Conservation (phyloP, 1,140 invertebrate genomes). For the Orius insidiosus region DNA sequence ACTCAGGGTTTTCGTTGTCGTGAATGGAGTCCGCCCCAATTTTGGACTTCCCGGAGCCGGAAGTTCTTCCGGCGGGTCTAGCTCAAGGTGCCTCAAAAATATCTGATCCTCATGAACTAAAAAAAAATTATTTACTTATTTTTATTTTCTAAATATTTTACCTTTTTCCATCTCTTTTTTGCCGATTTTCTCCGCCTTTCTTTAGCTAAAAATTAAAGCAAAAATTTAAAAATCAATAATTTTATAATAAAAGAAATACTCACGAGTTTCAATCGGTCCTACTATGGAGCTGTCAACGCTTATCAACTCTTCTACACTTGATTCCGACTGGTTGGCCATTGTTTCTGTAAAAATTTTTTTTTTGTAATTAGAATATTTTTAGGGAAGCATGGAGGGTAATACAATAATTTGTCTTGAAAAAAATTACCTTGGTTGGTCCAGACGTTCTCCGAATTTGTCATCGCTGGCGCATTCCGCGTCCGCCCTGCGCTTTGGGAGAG, state of each 20-base stretch:
- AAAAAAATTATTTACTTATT: slow-evolving; percentile 14
- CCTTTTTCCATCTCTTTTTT: slow-evolving; percentile 11
- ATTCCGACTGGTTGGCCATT: slow-evolving; percentile 21
- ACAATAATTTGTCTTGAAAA: no score
- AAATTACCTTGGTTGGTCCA: slow-evolving; percentile 6
- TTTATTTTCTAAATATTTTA: slow-evolving; percentile 1
- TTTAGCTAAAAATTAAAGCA: slow-evolving; percentile 7
- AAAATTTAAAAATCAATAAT: not conserved
- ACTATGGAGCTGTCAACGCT: slow-evolving; percentile 17
- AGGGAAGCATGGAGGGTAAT: not conserved
- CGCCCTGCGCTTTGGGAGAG: slow-evolving; percentile 31
- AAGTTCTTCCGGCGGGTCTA: slow-evolving; percentile 43
- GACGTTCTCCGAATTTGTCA: slow-evolving; percentile 13
- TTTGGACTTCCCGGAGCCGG: slow-evolving; percentile 28
- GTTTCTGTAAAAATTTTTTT: slow-evolving; percentile 10
- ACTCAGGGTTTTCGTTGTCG: slow-evolving; percentile 47
- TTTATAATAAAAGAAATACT: not conserved
- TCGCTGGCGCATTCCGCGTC: slow-evolving; percentile 20
- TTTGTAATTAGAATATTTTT: not conserved
- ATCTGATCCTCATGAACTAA: slow-evolving; percentile 31
- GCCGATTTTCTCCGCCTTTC: slow-evolving; percentile 11
- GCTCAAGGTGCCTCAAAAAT: slow-evolving; percentile 59
- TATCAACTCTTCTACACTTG: slow-evolving; percentile 21
- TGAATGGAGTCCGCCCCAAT: slow-evolving; percentile 64
- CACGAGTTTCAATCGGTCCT: no score